Base-by-base conservation (phyloP, 1,140 invertebrate genomes). In the Uloborus diversus region DNA sequence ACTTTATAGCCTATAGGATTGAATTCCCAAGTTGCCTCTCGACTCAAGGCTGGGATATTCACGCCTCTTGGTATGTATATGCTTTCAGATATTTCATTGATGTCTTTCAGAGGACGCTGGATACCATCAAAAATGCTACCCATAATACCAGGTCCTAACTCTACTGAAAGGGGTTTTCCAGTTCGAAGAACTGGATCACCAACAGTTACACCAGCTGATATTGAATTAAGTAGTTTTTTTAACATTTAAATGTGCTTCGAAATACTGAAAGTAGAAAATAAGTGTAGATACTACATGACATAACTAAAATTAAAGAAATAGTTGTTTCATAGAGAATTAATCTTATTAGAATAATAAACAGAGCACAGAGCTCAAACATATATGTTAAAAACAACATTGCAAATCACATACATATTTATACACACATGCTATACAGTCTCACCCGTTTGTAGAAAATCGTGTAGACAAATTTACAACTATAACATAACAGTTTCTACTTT, bases 11-110 rank as follows among this genome's bases (percentile, higher is more conserved):
- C 92, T 13, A 92, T 83, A 4, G 97, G 96, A 86, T 92, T 92
- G 87, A 98, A 99, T 79, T 99, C 97, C 98, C 98, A 99, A 57
- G 90, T 88, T 53, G 89, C 87, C 1, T 91, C 91, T 76, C 94
- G 90, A n/a, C 94, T 95, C 14, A 99, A 87, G 20, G 94, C 91
- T 23, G 96, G 96, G 61, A 94, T 92, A 86, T 99, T 99, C 2
- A 99, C 90, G 88, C 98, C 98, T 88, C 99, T 99, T 13, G 98
- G 98, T 88, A 99, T 99, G 89, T 99, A 99, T 87, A 99, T 99
- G 84, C 94, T 97, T 83, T 92, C 89, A 0, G 96, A 97, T 47
- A 97, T 87, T 83, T 98, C 94, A 85, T 94, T 92, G 86, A 99
- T 99, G 85, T 99, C 97, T 81, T 97, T 95, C 82, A 99, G 86